Base-by-base conservation (phyloP, 2,888 invertebrate genomes). In the Drosophila subsilvestris region DNA sequence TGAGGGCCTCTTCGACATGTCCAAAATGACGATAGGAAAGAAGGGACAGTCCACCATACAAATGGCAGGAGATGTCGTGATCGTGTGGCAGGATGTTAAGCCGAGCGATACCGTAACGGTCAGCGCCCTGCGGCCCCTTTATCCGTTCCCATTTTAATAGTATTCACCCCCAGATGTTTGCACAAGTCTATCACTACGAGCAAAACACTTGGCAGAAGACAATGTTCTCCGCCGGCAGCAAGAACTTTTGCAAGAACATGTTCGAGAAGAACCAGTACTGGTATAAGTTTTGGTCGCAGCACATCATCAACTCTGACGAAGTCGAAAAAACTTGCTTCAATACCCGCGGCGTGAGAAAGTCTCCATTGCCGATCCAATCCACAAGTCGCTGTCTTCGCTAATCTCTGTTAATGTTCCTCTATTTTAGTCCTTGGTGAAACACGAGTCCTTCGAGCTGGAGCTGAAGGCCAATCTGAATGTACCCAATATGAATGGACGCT, bases 241-340 rank as follows among this genome's bases (percentile, higher is more conserved):
- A 22, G 10, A 53, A 68, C 43, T 51, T 68, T 48, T 68, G 66
- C 57, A 12, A 7, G 0, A 53, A 43, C 7, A 32, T 74, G 27
- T 73, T 54, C n/a, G 48, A 68, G 1, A 53, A 50, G 27, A 27
- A 25, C 1, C 45, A 67, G 12, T 22, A 47, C 12, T 68, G 56
- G 63, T 57, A 68, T 25, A 10, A 47, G 4, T 53, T 18, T 10
- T 74, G 59, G 60, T 47, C 63, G 5, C 9, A 58, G 20, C n/a
- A 61, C 17, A 50, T 74, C 1, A 44, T 2, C 9, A 68, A 68
- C 25, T 3, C 10, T 17, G 27, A 58, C 0, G 55, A 66, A 18
- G 49, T 71, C 14, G 51, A 58, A 12, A 45, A 18, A 1, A 55
- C 60, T 25, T 75, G 58, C n/a, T 1, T 62, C 0, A 62, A 44